phyloP scores from a whole-genome alignment of 2,113 vertebrate species.

The Dicerorhinus sumatrensis region DNA sequence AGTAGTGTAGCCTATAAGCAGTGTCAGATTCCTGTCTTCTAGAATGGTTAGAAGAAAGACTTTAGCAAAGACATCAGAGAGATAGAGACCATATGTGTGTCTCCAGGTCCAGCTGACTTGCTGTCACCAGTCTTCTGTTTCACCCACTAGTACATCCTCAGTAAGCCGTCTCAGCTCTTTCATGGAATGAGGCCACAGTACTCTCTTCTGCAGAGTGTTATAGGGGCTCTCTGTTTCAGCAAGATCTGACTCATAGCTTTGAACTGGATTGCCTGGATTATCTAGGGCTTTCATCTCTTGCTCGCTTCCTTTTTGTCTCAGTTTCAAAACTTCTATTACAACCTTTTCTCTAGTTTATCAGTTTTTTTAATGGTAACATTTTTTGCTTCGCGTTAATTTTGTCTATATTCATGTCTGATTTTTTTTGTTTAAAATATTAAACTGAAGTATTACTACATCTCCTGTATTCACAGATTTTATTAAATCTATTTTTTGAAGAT shows the following conservation, averaged over 20 bases:
- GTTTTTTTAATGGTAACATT: neutral
- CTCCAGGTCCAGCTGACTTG: neutral
- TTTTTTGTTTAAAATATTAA: constrained; percentile 38
- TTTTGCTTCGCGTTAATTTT: constrained; percentile 40
- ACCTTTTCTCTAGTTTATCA: neutral
- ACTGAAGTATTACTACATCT: neutral
- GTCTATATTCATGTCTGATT: neutral
- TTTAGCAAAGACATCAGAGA: neutral
- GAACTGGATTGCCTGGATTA: constrained; percentile 51
- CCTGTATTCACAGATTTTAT: neutral
- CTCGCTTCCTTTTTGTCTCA: neutral
- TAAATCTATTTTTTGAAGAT: constrained; percentile 30
- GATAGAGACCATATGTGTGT: neutral
- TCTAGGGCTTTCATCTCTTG: constrained; percentile 59
- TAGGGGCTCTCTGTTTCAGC: neutral
- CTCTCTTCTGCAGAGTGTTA: neutral
- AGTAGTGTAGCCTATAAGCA: neutral
- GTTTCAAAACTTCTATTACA: constrained; percentile 50
- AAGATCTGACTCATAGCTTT: constrained; percentile 62
- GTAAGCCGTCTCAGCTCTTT: neutral
- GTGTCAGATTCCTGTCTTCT: neutral
- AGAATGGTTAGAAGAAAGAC: neutral
- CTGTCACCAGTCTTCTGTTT: neutral
- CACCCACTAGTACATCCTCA: neutral
- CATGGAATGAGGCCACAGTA: neutral